Evolutionary conservation across 2,113 vertebrate genomes (phyloP), one percentile per base, ranked within the genome.

Genomic region (Prionailurus viverrinus): DNA sequence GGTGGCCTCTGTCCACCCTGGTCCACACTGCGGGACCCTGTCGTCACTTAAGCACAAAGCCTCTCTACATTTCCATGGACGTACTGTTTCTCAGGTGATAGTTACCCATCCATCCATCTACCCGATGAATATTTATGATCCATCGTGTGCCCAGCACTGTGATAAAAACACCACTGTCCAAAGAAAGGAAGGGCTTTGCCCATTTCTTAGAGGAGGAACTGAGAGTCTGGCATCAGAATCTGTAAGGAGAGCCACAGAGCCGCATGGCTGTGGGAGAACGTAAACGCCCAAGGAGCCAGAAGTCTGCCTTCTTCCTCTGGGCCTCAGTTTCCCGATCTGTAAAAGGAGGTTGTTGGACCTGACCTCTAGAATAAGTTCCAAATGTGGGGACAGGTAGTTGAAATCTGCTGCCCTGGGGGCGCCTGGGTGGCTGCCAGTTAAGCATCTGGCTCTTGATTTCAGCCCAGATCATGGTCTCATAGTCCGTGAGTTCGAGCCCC

Each of bases 131-230:
- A 31, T n/a, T 51, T 61, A 74, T 31, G 6, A 33, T 48, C 41
- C 39, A 10, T 14, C 5, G 0, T 19, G 74, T 14, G 12, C 36
- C n/a, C 3, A 0, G 41, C 27, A 5, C 48, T 88, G 45, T 9
- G 16, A 31, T 53, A 36, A 85, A 69, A 82, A 36, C 51, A 48
- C 29, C 84, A 89, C 16, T 4, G 3, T 39, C 36, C 31, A 53
- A 63, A 33, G 5, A 33, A 27, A 14, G 19, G 14, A 69, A 36
- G 31, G 33, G 3, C 27, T 84, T 63, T 21, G 55, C 16, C 29
- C 31, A 8, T n/a, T 36, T 85, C 68, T 89, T 27, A 74, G 71
- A 78, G 45, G 66, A 63, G 55, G 19, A 53, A 29, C 19, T 23
- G 79, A 80, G 23, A 61, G 23, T 51, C 48, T 51, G 3, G 71